Base-by-base conservation (phyloP, 2,888 invertebrate genomes). In the Lottia scabra region DNA sequence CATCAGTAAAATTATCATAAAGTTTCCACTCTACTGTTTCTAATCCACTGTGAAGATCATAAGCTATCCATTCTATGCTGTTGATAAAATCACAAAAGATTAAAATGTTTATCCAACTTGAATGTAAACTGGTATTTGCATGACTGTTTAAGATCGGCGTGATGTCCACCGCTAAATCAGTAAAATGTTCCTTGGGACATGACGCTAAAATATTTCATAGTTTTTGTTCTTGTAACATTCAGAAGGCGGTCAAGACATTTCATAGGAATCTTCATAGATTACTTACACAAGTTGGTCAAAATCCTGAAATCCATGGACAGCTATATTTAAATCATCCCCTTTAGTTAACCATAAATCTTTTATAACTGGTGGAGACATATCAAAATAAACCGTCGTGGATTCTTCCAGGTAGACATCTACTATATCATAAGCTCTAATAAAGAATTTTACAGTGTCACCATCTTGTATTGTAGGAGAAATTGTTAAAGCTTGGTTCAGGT, bases 11-110 rank as follows among this genome's bases (percentile, higher is more conserved):
- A 69, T 81, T 80, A 67, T 83, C 81, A 65, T 75, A 76, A 10
- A 81, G 48, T 27, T 73, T 74, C 83, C 83, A 83, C 10, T 71
- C 70, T 6, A 83, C 73, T 16, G 74, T 68, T 43, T 77, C 63
- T 56, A 83, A 27, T 6, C 83, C 83, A 48, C 81, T 82, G 73
- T 83, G 80, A 23, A 70, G 63, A 65, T 83, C 83, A 71, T 75
- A 83, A 0, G 77, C 76, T 23, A 73, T 67, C 81, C 80, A 80
- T 56, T 81, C 80, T 23, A 80, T 73, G 13, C 82, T 82, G 74
- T 30, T 75, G 71, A 30, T n/a, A 65, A 38, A 56, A n/a, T n/a
- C n/a, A 16, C 63, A 23, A 1, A 38, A 38, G 5, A 38, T 38
- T 38, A 38, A 2, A 30, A 30, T 2, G 30, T 4, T 4, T 4